A percentile compares a stretch with the other conserved stretches of the same genome.
Evolutionary conservation across 2,113 vertebrate species (phyloP).

Genomic region (Thalassarche chlororhynchos): DNA sequence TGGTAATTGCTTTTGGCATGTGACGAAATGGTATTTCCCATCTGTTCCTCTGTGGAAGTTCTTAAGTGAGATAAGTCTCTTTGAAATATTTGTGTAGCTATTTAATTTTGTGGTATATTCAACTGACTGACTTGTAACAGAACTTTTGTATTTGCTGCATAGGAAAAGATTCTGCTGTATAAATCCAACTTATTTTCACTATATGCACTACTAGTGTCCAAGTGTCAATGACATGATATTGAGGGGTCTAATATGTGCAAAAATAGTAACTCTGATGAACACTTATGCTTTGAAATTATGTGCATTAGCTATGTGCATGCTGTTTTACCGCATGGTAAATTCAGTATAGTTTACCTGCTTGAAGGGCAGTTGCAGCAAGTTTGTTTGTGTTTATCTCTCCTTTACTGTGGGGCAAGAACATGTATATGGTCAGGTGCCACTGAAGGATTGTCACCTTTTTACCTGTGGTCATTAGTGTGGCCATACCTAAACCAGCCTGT

Average conservation of each 20-base stretch:
- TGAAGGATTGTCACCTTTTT: not conserved
- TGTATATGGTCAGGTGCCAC: rapidly evolving
- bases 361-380: not conserved
- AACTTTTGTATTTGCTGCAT: not conserved
- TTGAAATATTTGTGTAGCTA: not conserved
- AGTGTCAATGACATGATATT: not conserved
- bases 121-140: not conserved
- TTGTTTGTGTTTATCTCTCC: not conserved
- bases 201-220: not conserved
- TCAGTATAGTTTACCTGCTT: not conserved
- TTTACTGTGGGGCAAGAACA: not conserved
- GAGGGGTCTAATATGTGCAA: not conserved
- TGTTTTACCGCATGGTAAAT: not conserved
- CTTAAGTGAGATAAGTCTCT: not conserved
- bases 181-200: not conserved
- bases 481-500: not conserved
- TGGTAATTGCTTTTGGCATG: not conserved
- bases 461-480: not conserved
- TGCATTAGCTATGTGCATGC: not conserved
- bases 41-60: not conserved
- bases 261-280: not conserved
- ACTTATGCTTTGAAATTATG: rapidly evolving
- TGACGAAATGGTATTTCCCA: not conserved
- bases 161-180: not conserved
- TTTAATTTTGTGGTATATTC: not conserved